Evolutionary conservation across 2,797 vertebrate genomes (phyloP).

Genomic region (Typhlichthys eigenmanni): DNA sequence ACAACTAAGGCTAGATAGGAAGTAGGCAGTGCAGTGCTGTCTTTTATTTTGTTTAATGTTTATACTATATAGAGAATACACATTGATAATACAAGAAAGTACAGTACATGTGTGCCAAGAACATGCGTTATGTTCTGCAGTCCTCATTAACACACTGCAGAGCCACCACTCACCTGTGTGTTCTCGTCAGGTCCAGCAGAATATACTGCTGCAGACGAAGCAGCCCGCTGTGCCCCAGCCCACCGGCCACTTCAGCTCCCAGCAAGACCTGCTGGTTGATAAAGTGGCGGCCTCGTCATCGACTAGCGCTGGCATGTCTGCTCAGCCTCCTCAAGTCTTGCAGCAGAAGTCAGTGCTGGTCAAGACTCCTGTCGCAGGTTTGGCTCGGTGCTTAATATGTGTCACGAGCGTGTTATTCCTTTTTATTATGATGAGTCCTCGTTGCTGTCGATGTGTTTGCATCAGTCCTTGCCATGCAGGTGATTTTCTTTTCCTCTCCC

Average conservation of each 20-base stretch:
- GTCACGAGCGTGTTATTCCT: background rate
- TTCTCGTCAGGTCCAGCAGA: constrained; percentile 82
- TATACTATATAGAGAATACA: no score
- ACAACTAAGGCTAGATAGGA: no score
- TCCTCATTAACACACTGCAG: background rate
- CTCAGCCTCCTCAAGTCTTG: constrained; percentile 72
- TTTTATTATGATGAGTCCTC: no score
- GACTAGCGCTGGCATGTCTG: constrained; percentile 49
- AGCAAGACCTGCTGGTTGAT: constrained; percentile 74
- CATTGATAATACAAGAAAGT: no score
- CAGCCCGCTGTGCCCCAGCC: constrained; percentile 63
- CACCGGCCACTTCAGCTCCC: constrained; percentile 79
- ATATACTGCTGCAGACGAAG: constrained; percentile 85
- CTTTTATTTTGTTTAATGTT: no score
- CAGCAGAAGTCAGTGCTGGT: constrained; percentile 81
- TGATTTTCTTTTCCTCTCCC: background rate
- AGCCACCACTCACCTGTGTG: background rate
- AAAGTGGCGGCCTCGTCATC: constrained; percentile 64
- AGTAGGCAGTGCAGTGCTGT: no score
- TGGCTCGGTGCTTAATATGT: background rate
- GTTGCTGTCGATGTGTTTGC: no score
- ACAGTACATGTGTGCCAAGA: no score
- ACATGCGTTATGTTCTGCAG: no score
- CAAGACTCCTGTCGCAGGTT: constrained; percentile 77
- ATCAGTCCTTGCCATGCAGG: background rate